A percentile compares a stretch with the other conserved stretches of the same genome.
phyloP scores from a whole-genome alignment of 2,797 vertebrate species.

The Diplodus sargus region DNA sequence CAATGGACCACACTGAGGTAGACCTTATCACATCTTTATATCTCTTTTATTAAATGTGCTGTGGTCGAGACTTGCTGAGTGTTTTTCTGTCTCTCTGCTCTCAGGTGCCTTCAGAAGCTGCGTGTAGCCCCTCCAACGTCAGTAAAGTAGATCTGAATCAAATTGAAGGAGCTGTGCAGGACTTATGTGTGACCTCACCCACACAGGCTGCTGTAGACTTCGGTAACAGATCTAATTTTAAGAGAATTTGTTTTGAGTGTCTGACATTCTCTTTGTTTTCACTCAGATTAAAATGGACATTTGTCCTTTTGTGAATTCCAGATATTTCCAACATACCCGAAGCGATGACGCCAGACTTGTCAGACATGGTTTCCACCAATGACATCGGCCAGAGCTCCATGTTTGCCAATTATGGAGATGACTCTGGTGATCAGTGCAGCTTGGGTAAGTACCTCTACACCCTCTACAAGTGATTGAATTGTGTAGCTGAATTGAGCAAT shows the following conservation, averaged over 20 bases:
- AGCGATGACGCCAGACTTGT: conserved; percentile 61
- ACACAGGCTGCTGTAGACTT: conserved; percentile 88
- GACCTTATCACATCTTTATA: conserved; percentile 9
- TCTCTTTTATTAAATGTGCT: not conserved
- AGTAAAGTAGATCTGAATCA: conserved; percentile 45
- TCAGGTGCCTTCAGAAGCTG: conserved; percentile 84
- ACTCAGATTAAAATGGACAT: not conserved
- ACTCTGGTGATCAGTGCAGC: conserved; percentile 63
- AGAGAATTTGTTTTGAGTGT: not conserved
- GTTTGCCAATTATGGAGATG: conserved; percentile 67
- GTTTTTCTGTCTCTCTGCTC: not conserved
- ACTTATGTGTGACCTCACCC: conserved; percentile 83
- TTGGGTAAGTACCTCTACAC: conserved; percentile 59
- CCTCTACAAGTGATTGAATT: conserved; percentile 18
- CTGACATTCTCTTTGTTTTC: conserved; percentile 1
- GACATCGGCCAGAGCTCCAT: conserved; percentile 69
- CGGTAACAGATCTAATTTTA: conserved; percentile 77
- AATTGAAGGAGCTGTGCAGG: conserved; percentile 52
- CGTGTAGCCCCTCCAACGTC: conserved; percentile 65
- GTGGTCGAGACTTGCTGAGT: not conserved
- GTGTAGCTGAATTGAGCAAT: conserved; percentile 27
- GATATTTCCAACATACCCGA: conserved; percentile 64
- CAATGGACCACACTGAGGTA: conserved; percentile 83
- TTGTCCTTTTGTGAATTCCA: conserved; percentile 41
- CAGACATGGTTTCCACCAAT: conserved; percentile 64